A percentile compares a stretch with the other conserved stretches of the same genome.
phyloP scores from a whole-genome alignment of 1,140 invertebrate genomes.

The Trichomalopsis sarcophagae region DNA sequence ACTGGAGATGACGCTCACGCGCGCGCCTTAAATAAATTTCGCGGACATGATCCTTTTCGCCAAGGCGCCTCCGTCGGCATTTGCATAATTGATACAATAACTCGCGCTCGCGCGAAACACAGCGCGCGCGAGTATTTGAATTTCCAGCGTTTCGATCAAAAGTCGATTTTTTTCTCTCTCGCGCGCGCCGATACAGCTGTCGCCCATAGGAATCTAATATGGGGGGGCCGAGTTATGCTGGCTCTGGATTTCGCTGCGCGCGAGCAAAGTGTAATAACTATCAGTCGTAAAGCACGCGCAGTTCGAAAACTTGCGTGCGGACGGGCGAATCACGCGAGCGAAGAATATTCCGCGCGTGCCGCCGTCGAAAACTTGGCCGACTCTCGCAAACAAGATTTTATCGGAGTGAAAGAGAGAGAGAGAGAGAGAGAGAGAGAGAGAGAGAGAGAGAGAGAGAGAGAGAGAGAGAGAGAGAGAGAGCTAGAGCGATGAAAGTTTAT shows the following conservation, averaged over 20 bases:
- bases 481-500: background rate
- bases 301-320: background rate
- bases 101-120: too few relatives aligned
- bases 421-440: too few relatives aligned
- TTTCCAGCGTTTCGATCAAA: background rate
- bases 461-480: too few relatives aligned
- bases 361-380: background rate
- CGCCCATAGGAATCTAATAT: background rate
- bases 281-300: background rate
- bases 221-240: background rate
- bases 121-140: background rate
- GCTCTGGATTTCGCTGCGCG: background rate
- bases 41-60: background rate
- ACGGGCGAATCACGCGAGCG: background rate
- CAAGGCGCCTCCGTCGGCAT: background rate
- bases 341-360: background rate
- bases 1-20: background rate
- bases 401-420: background rate
- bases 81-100: background rate
- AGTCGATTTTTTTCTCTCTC: too few relatives aligned
- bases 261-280: background rate
- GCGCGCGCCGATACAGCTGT: background rate
- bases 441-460: background rate
- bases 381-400: conserved; percentile 4
- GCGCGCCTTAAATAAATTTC: background rate